Base-by-base conservation (phyloP, 2,797 vertebrate species). In the Propithecus perrieri region DNA sequence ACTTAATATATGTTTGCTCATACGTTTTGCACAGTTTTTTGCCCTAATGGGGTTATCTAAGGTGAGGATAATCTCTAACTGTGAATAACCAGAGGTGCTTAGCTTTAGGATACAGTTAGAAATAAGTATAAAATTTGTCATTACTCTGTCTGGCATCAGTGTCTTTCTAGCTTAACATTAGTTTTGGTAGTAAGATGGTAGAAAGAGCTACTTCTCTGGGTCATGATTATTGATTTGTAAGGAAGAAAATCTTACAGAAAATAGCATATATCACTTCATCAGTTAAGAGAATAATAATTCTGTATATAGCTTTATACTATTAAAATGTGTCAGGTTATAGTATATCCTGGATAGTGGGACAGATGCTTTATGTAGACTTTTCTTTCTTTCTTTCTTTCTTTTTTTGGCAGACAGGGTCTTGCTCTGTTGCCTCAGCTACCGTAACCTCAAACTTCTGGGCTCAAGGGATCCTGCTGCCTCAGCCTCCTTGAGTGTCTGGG, bases 241-340 rank as follows among this genome's bases (percentile, higher is more conserved):
- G 41, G 55, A 71, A 85, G 69, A 72, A 95, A 91, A 67, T 48
- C 72, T 89, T 85, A 84, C 24, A 61, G 76, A 84, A 88, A 76
- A 61, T 38, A 83, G 20, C 50, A 4, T 67, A 13, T 38, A 63
- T 61, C 38, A 30, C 7, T 79, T 55, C 33, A 61, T 43, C 22
- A 85, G 3, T 93, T 87, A 76, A 85, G 65, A 75, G 69, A 93
- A 90, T 59, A 43, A 86, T 84, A 38, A 41, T 85, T 71, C 15
- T 35, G 26, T 38, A 18, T 8, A 12, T 85, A 75, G 59, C 57
- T 85, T 95, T 92, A 85, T 75, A 61, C 35, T 81, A n/a, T 67
- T 88, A n/a, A 89, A 72, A 11, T 89, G 4, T 75, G 33, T 96
- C 59, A 92, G 24, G 57, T 74, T 53, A 48, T 28, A 79, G 59